Evolutionary conservation across 1,140 invertebrate species (phyloP), one percentile per base, ranked within the genome.

Genomic region (Magallana ariakensis): DNA sequence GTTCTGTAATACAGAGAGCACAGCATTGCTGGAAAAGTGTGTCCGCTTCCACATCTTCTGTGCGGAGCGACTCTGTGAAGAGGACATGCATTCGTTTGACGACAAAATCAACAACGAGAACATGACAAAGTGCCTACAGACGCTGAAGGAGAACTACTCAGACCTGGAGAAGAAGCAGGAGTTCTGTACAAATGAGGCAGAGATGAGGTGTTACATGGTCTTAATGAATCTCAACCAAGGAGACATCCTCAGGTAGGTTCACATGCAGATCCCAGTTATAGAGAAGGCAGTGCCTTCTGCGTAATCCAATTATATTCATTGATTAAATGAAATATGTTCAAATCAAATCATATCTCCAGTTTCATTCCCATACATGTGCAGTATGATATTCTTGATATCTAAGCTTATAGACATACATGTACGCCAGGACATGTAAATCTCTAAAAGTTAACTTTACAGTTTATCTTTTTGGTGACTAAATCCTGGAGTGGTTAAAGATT

Each of bases 31-130:
- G 4, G 99, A 99, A 94, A 98, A 98, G 92, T 99, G 98, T 94
- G 97, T 98, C 0, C 96, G 99, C 19, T 99, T 99, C 94, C 99
- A 99, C 93, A 98, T 99, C 75, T 97, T 98, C 91, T 99, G 98
- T 93, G 97, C 97, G 0, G 98, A 98, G 83, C 96, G 97, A 0
- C 95, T 99, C 0, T 97, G 97, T 80, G 97, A 98, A 87, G 96
- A 98, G 92, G 97, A 98, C 88, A 95, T 96, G 57, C 96, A 96
- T 15, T 96, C 97, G 13, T 99, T 99, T 93, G 98, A 99, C 94
- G 96, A 97, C 80, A 99, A 98, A 95, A 97, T 99, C 66, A 99
- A 99, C 94, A 97, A 98, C 8, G 98, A 99, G 94, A 99, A 99
- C 95, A 95, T 99, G 7, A 98, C 97, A 0, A 99, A 99, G 94